Evolutionary conservation across 1,140 invertebrate species (phyloP).

Genomic region (Drosophila biarmipes): DNA sequence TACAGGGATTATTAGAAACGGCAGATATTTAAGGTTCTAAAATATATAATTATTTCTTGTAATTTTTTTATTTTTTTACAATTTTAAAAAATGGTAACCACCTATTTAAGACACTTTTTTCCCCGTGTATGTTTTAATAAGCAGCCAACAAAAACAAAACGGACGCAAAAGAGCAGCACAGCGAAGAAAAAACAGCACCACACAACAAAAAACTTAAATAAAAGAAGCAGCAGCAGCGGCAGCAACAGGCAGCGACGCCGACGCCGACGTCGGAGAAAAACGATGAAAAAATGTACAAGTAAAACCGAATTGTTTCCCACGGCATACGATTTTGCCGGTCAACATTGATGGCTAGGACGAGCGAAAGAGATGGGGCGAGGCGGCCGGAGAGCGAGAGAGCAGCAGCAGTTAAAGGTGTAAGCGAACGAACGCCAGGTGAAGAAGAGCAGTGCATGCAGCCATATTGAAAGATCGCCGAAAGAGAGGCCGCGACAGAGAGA

Average conservation of each 20-base stretch:
- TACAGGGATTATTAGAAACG: too few species aligned
- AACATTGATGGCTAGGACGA: slow-evolving; percentile 77
- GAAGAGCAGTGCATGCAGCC: slow-evolving; percentile 72
- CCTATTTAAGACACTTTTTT: not conserved
- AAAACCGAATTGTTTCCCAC: slow-evolving; percentile 85
- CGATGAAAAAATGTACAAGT: slow-evolving; percentile 82
- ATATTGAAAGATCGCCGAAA: slow-evolving; percentile 62
- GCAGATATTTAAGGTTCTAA: not conserved
- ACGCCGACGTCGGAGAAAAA: slow-evolving; percentile 49
- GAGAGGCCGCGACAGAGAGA: slow-evolving; percentile 22
- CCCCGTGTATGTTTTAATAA: slow-evolving; percentile 70
- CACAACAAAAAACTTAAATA: slow-evolving; percentile 29
- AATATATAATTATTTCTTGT: not conserved
- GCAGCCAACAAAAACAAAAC: slow-evolving; percentile 76
- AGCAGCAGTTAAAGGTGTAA: slow-evolving; percentile 71
- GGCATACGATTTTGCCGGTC: slow-evolving; percentile 85
- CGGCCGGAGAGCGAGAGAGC: slow-evolving; percentile 31
- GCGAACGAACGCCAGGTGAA: slow-evolving; percentile 74
- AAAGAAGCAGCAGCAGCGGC: slow-evolving; percentile 47
- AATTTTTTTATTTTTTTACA: not conserved
- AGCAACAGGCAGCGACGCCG: slow-evolving; percentile 35
- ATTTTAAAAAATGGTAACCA: not conserved
- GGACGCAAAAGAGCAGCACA: slow-evolving; percentile 68
- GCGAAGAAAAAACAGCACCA: slow-evolving; percentile 36
- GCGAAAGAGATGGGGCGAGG: slow-evolving; percentile 42